Evolutionary conservation across 2,113 vertebrate species (phyloP).

Genomic region (Pygoscelis antarcticus): DNA sequence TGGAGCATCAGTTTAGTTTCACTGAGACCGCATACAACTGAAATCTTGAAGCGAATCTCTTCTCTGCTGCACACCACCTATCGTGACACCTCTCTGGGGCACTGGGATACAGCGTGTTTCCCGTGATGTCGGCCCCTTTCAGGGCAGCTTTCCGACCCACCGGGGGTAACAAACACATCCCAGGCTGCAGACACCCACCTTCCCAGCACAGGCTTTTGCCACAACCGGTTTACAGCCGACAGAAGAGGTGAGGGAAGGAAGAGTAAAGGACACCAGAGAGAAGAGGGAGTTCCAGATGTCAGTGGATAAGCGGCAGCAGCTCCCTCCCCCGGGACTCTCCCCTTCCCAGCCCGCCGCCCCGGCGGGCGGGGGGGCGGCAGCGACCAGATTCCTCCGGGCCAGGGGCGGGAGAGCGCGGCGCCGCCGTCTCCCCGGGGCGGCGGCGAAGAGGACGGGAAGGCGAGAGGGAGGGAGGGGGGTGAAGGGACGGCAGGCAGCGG

Average conservation of each 20-base stretch:
- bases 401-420: neutral
- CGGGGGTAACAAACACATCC: fast-evolving
- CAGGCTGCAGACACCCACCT: neutral
- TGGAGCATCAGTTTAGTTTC: fast-evolving
- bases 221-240: neutral
- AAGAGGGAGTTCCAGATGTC: neutral
- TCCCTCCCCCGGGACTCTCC: neutral
- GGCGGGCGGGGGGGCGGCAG: neutral
- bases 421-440: neutral
- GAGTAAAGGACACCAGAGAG: neutral
- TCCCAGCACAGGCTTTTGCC: neutral
- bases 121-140: neutral
- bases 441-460: neutral
- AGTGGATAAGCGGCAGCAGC: neutral
- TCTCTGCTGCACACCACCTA: fast-evolving
- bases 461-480: no score
- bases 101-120: fast-evolving
- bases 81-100: neutral
- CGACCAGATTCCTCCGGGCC: neutral
- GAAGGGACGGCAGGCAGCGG: neutral
- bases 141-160: neutral
- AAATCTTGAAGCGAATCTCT: fast-evolving
- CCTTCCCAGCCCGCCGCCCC: neutral
- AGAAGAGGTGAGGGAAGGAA: neutral
- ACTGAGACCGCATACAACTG: fast-evolving